Base-by-base conservation (phyloP, 1,140 invertebrate species). In the Uloborus diversus region DNA sequence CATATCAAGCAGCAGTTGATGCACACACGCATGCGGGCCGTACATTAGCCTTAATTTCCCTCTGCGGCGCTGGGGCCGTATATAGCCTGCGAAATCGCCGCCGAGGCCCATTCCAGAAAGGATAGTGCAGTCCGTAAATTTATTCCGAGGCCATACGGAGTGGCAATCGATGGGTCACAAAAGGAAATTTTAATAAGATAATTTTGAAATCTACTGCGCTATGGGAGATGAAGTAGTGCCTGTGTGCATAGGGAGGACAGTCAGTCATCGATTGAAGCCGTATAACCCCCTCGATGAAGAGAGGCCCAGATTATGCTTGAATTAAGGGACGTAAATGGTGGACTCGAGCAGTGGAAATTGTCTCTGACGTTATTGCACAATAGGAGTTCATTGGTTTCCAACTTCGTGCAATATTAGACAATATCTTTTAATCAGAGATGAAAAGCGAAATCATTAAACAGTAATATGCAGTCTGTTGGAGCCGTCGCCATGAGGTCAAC, bases 141-240 rank as follows among this genome's bases (percentile, higher is more conserved):
- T 33, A 61, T 61, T 73, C 69, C 56, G 35, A 37, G 35, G 56
- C 33, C 61, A 32, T 37, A 25, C 32, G 32, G 61, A 64, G n/a
- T 37, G 49, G 49, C 69, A 73, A 70, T 70, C 68, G 68, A 70
- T 70, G 51, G 30, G 28, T 73, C 69, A 73, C 69, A 73, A 73
- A 73, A 70, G 68, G 69, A 73, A 73, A 73, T 73, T 73, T 73
- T 73, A 73, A 73, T 73, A 73, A 73, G 69, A 73, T 73, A 73
- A 73, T 73, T 73, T 73, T 37, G 28, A 37, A 61, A 70, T 9
- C 56, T 57, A 9, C 68, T 17, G 32, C 13, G 27, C n/a, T 23
- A 53, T 53, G 7, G 51, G 51, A 23, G 25, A 23, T 9, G 51
- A 17, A 53, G n/a, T 20, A 23, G 51, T 53, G 25, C 51, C 9